Evolutionary conservation across 2,113 vertebrate genomes (phyloP), one percentile per base, ranked within the genome.

Genomic region (Paralichthys olivaceus): DNA sequence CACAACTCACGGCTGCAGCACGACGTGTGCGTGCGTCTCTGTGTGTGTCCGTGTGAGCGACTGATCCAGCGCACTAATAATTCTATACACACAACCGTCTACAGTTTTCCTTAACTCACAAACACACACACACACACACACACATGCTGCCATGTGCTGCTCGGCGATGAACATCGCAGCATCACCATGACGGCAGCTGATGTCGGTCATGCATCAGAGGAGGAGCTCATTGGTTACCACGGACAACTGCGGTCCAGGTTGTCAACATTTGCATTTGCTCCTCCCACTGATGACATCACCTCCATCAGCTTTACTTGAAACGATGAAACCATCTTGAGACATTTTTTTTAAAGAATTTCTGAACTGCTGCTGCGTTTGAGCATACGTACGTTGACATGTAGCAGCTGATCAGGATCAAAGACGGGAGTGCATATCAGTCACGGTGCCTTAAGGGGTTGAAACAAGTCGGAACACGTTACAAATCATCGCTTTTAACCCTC

Each of bases 171-270:
- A 89, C 84, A 75, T 85, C 89, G 92, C 87, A 91, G 93, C 77
- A 87, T 91, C 75, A 70, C 94, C 91, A 95, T 86, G 79, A 94
- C 94, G 95, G 95, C 94, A 87, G 84, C 87, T 71, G 80, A 94
- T 86, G 85, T 71, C 20, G 67, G 62, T 40, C 59, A 66, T 22
- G 26, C 58, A 74, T 83, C 75, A 57, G 77, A 73, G 65, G 78
- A 14, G 49, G 43, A 68, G 70, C 55, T 76, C 56, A 64, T 45
- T 66, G 62, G 75, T 81, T 79, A 56, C 57, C 17, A 80, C 19
- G 28, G 51, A 29, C 26, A 68, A 51, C 9, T 59, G 11, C 1
- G 11, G 55, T 43, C 32, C 20, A 28, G 61, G 62, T 75, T 74
- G 79, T 84, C 84, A 74, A 87, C 68, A 80, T 62, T 71, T 79